phyloP scores from a whole-genome alignment of 2,113 vertebrate species.

The Hoplias malabaricus region DNA sequence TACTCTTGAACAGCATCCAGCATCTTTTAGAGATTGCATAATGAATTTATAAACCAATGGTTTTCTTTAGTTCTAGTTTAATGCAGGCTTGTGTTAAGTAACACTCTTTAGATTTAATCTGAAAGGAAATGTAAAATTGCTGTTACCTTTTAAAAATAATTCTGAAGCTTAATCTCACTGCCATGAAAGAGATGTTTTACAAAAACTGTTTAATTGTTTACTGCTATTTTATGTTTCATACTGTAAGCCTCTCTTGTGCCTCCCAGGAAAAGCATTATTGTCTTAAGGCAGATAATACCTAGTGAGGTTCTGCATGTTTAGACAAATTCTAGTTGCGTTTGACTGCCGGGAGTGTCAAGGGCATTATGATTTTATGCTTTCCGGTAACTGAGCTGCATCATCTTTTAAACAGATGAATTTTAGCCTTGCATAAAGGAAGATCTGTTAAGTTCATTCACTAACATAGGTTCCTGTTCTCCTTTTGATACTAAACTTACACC shows the following conservation, averaged over 20 bases:
- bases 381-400: not conserved
- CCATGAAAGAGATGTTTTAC: not conserved
- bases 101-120: too few species aligned
- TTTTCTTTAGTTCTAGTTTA: not conserved
- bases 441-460: slow-evolving; percentile 31
- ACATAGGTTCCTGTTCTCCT: slow-evolving; percentile 6
- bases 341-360: not conserved
- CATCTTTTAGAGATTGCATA: slow-evolving; percentile 5
- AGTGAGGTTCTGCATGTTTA: not conserved
- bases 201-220: not conserved
- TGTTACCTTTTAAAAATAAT: too few species aligned
- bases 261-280: not conserved
- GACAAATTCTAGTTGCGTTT: not conserved
- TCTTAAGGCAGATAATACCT: not conserved
- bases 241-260: not conserved
- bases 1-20: not conserved
- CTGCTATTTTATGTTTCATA: not conserved
- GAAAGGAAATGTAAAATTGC: too few species aligned
- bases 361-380: not conserved
- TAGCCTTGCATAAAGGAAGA: slow-evolving; percentile 48
- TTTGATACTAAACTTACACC: not conserved
- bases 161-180: not conserved
- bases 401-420: not conserved
- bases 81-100: too few species aligned
- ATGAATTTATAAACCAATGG: not conserved